A percentile compares a stretch with the other conserved stretches of the same genome.
Conservation (phyloP, 30 jellyfish, hydroid and myxozoan species). For the Catostylus mosaicus region DNA sequence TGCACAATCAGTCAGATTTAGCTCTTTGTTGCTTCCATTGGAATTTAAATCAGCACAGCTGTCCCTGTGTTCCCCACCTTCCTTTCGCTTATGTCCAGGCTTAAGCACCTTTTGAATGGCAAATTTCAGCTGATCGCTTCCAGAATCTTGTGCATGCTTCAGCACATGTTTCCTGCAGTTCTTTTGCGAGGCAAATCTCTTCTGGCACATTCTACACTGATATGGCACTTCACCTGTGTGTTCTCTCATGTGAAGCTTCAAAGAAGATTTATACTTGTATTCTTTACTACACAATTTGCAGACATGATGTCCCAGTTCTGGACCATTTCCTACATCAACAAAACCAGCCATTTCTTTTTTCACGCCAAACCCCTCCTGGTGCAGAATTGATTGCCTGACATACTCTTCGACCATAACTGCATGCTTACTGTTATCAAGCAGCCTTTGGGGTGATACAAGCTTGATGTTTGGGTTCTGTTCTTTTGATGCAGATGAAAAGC, state of each 20-base stretch:
- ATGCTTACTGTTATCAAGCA: background rate
- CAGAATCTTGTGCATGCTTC: conserved; percentile 26
- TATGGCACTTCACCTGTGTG: conserved; percentile 58
- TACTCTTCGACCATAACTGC: conserved; percentile 9
- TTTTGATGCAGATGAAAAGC: background rate
- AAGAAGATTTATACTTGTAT: conserved; percentile 35
- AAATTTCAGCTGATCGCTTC: background rate
- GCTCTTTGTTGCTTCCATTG: background rate
- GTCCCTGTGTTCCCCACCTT: background rate
- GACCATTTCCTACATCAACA: conserved; percentile 13
- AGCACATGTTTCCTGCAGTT: conserved; percentile 36
- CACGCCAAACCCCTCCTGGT: conserved; percentile 34
- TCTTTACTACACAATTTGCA: conserved; percentile 34
- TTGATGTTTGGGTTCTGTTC: too few species aligned
- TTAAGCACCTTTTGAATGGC: background rate
- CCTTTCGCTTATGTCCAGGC: background rate
- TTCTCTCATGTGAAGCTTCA: conserved; percentile 38
- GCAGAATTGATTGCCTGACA: background rate
- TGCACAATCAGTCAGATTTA: background rate
- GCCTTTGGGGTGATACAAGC: background rate
- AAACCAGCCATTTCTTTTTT: conserved; percentile 7
- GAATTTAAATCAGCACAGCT: background rate
- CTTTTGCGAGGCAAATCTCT: conserved; percentile 17
- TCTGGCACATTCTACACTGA: conserved; percentile 45
- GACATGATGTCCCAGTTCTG: conserved; percentile 4